Evolutionary conservation across 2,888 invertebrate genomes (phyloP).

Genomic region (Brachynemurus nebulosus): DNA sequence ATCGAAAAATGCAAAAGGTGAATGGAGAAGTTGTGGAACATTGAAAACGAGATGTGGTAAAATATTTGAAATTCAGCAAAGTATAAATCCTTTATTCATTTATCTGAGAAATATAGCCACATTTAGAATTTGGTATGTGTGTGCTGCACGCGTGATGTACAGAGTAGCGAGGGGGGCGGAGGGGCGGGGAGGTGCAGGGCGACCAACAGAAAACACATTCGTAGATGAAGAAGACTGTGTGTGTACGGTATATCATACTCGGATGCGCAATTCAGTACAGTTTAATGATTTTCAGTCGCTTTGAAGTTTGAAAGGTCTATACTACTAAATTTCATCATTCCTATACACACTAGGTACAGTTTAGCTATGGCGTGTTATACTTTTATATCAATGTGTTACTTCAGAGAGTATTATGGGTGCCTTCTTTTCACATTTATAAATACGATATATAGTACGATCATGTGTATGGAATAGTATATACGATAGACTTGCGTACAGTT

Average conservation of each 20-base stretch:
- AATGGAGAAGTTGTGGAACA: not conserved
- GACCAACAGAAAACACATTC: no score
- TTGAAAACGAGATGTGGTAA: slow-evolving; percentile 1
- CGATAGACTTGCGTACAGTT: no score
- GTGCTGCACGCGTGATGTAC: no score
- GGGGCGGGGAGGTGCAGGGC: no score
- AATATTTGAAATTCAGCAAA: slow-evolving; percentile 1
- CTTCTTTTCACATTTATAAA: no score
- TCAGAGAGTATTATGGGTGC: no score
- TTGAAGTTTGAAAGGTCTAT: slow-evolving; percentile 6
- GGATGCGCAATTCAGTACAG: slow-evolving; percentile 5
- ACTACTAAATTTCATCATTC: slow-evolving; percentile 3
- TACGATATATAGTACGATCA: no score
- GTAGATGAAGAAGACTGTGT: not conserved
- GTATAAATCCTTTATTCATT: slow-evolving; percentile 1
- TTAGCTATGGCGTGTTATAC: no score
- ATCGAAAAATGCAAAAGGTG: not conserved
- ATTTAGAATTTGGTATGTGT: slow-evolving; percentile 1
- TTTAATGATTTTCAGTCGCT: slow-evolving; percentile 6
- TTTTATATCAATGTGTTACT: no score
- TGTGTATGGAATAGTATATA: no score
- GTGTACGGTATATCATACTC: slow-evolving; percentile 1
- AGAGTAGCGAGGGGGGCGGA: no score
- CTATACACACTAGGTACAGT: no score
- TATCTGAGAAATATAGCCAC: not conserved